A percentile compares a stretch with the other conserved stretches of the same genome.
Conservation (phyloP, 2,113 vertebrate species). For the Muscicapa adusta region DNA sequence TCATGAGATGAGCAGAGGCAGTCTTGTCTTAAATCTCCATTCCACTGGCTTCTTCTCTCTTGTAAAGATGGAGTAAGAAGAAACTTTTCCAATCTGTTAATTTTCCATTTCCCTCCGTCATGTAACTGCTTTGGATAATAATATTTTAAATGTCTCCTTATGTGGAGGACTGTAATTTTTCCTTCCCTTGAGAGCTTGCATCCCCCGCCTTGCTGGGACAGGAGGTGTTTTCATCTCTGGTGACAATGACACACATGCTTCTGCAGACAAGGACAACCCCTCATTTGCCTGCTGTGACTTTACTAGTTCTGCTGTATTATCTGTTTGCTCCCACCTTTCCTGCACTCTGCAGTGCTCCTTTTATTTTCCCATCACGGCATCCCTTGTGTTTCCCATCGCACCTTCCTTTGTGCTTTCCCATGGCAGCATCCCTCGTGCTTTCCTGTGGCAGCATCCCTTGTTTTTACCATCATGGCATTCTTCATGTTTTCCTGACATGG, state of each 20-base stretch:
- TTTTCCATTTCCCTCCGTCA: not conserved
- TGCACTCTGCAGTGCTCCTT: not conserved
- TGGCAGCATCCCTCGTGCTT: not conserved
- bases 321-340: not conserved
- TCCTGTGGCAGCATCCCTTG: not conserved
- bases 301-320: not conserved
- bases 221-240: constrained; percentile 4
- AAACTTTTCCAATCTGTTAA: constrained; percentile 2
- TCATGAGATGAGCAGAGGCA: not conserved
- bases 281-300: constrained; percentile 3
- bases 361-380: not conserved
- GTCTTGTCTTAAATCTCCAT: not conserved
- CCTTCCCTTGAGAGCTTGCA: not conserved
- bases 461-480: not conserved
- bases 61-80: not conserved
- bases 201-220: not conserved
- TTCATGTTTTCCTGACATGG: not conserved
- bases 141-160: constrained; percentile 2
- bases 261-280: not conserved
- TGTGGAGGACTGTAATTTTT: not conserved
- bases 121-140: not conserved
- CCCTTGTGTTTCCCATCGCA: not conserved
- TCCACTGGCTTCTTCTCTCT: not conserved
- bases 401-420: not conserved
- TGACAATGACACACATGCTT: not conserved